phyloP scores from a whole-genome alignment of 2,797 vertebrate species.

The Aratinga solstitialis region DNA sequence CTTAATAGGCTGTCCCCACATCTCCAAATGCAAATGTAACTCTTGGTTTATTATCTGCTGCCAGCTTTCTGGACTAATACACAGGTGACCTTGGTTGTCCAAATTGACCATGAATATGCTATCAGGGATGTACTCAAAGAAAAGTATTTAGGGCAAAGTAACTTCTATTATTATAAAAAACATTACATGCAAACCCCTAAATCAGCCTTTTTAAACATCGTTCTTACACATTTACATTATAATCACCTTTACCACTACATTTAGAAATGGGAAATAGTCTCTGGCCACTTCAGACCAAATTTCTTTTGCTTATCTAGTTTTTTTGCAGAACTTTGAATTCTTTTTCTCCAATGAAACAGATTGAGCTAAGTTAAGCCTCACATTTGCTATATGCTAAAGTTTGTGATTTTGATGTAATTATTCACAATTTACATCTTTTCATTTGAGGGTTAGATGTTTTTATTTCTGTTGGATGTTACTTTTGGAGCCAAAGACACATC shows the following conservation, averaged over 20 bases:
- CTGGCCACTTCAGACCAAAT: neutral
- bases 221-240: neutral
- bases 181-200: neutral
- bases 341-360: neutral
- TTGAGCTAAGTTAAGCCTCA: neutral
- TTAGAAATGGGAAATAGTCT: neutral
- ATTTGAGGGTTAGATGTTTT: neutral
- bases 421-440: neutral
- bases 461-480: fast-evolving
- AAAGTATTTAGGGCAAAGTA: neutral
- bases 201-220: neutral
- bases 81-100: neutral
- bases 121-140: neutral
- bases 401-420: neutral
- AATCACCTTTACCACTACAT: neutral
- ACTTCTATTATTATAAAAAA: neutral
- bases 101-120: neutral
- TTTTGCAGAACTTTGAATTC: neutral
- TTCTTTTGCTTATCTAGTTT: neutral
- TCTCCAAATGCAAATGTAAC: neutral
- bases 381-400: neutral
- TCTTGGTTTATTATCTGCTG: neutral
- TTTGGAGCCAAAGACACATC: neutral
- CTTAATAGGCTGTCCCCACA: neutral
- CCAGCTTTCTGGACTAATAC: neutral